Evolutionary conservation across 2,113 vertebrate genomes (phyloP).

Genomic region (Amphiprion ocellaris): DNA sequence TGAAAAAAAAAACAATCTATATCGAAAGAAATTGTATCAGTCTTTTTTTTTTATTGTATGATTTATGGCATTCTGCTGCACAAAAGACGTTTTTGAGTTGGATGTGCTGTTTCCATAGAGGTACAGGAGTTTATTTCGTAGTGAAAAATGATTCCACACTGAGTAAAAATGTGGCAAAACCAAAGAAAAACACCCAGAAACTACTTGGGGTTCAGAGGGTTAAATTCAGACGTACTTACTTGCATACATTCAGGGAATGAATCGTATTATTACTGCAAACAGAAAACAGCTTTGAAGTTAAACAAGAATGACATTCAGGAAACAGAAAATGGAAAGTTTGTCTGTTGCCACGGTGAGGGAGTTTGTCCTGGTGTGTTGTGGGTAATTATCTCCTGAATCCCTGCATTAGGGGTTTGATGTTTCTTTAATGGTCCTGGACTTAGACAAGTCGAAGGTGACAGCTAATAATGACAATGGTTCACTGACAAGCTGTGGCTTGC

Average conservation of each 20-base stretch:
- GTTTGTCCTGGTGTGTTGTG: slow-evolving; percentile 42
- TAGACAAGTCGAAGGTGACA: slow-evolving; percentile 7
- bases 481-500: not conserved
- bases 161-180: too few species aligned
- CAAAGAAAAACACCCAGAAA: too few species aligned
- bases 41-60: too few species aligned
- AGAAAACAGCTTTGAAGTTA: not conserved
- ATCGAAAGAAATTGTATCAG: too few species aligned
- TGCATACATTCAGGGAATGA: not conserved
- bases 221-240: not conserved
- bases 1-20: too few species aligned
- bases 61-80: too few species aligned
- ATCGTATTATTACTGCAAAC: not conserved
- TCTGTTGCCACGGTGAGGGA: slow-evolving; percentile 13
- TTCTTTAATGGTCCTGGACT: slow-evolving; percentile 6
- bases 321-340: not conserved
- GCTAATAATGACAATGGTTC: not conserved
- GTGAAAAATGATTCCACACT: too few species aligned
- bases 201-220: too few species aligned
- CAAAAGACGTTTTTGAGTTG: too few species aligned
- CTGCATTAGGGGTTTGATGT: slow-evolving; percentile 8
- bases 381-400: slow-evolving; percentile 41
- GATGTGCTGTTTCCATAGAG: too few species aligned
- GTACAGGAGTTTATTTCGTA: too few species aligned
- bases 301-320: accelerated